Base-by-base conservation (phyloP, 2,797 vertebrate genomes). In the Chaenodraco wilsoni region DNA sequence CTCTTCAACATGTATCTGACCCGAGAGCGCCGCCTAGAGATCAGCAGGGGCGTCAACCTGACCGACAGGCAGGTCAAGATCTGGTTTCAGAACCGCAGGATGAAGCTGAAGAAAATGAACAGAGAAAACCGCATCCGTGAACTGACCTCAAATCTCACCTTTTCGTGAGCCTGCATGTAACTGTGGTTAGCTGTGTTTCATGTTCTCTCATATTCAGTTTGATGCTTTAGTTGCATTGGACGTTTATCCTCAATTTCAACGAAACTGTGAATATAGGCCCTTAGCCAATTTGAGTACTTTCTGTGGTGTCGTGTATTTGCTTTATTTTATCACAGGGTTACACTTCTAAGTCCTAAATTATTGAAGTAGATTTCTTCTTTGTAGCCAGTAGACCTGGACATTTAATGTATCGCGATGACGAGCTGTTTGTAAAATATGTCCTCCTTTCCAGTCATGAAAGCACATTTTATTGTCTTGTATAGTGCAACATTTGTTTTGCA, bases 1-100 rank as follows among this genome's bases (percentile, higher is more conserved):
- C 97, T 99, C 85, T 99, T 99, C 95, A 99, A 99, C 92, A 99
- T 99, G 98, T 99, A 99, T 94, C 96, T 99, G 95, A 99, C 97
- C 95, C 97, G 98, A 94, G 98, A 99, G 97, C 98, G 98, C 97
- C 98, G 98, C 95, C 97, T 99, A 96, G 98, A 99, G 97, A 99
- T 99, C 96, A 99, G 97, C 96, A 95, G 97, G 95, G 95, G 97
- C 91, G 98, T 99, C 94, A 98, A 99, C 96, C 97, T 99, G 93
- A 97, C 96, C 94, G 98, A 99, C 96, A 96, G 98, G 92, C 98
- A 99, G 96, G 98, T 99, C 94, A 99, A 99, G 96, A 99, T 99
- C 91, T 99, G 98, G 98, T 99, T 99, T 93, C 98, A 99, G 94
- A 99, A 99, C 96, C 98, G 98, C 95, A 96, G 98, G 94, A 99